A percentile compares a stretch with the other conserved stretches of the same genome.
Conservation (phyloP, 2,113 vertebrate genomes). For the Paradoxurus hermaphroditus region DNA sequence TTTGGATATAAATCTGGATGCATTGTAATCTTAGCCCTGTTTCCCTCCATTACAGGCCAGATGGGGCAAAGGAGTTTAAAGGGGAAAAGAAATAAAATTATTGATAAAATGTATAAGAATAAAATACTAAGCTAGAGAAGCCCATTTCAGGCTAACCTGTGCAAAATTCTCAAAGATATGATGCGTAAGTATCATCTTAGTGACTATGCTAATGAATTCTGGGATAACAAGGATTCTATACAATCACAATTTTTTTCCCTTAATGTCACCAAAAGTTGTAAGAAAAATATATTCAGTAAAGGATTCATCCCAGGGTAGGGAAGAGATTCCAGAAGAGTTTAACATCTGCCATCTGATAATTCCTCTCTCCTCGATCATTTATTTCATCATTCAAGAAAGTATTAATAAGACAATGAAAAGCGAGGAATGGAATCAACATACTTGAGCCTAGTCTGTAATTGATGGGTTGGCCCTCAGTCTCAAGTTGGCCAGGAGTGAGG, state of each 20-base stretch:
- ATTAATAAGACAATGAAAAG: neutral
- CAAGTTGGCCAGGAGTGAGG: neutral
- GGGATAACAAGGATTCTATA: conserved; percentile 49
- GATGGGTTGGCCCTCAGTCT: neutral
- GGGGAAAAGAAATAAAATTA: neutral
- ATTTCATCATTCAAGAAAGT: neutral
- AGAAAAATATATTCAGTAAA: conserved; percentile 49
- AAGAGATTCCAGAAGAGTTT: neutral
- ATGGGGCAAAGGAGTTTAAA: conserved; percentile 58
- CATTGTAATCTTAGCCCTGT: conserved; percentile 53
- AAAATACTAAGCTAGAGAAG: conserved; percentile 46
- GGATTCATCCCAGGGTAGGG: conserved; percentile 8
- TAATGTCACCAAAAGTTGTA: conserved; percentile 34
- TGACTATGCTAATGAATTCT: conserved; percentile 44
- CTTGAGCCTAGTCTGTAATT: neutral
- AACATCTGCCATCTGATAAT: conserved; percentile 10
- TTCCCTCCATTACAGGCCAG: conserved; percentile 64
- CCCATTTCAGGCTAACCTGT: conserved; percentile 27
- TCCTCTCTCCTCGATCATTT: neutral
- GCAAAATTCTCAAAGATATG: conserved; percentile 36
- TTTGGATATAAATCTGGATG: conserved; percentile 80
- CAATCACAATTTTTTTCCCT: conserved; percentile 15
- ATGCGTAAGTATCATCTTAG: neutral
- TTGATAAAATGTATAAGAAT: conserved; percentile 38
- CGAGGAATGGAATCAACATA: neutral